Conservation (phyloP, 30 jellyfish, hydroid and myxozoan species). For the Clytia hemisphaerica region DNA sequence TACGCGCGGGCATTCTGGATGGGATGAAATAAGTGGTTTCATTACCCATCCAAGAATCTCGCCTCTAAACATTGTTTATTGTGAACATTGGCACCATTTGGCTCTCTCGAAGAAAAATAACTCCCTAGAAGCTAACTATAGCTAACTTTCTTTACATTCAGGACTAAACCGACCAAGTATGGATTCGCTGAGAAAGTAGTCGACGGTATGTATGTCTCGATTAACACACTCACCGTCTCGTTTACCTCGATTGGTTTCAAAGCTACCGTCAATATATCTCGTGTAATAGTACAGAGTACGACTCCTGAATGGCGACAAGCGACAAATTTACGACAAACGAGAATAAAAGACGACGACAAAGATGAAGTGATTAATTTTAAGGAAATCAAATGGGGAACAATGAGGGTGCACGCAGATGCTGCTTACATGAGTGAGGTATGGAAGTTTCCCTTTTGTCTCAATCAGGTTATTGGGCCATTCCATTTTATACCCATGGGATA, state of each 20-base stretch:
- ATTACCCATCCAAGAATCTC: too few relatives aligned
- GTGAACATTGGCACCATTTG: too few relatives aligned
- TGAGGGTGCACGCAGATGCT: conserved; percentile 93
- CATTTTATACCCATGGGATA: too few relatives aligned
- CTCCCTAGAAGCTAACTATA: too few relatives aligned
- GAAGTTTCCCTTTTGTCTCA: too few relatives aligned
- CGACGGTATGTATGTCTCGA: conserved; percentile 93
- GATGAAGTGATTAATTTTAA: conserved; percentile 83
- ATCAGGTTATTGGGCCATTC: too few relatives aligned
- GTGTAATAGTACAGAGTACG: conserved; percentile 76
- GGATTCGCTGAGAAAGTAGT: conserved; percentile 94
- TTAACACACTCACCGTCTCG: conserved; percentile 74
- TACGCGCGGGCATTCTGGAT: too few relatives aligned
- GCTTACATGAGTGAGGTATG: conserved; percentile 78
- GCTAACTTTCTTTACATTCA: too few relatives aligned
- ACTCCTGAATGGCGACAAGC: conserved; percentile 73
- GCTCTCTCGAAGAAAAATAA: too few relatives aligned
- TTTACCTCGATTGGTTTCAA: conserved; percentile 89
- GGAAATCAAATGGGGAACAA: conserved; percentile 93
- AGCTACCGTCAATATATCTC: conserved; percentile 91
- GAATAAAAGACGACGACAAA: conserved; percentile 82
- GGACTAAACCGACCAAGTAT: conserved; percentile 70
- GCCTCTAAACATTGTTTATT: too few relatives aligned
- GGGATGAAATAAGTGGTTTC: too few relatives aligned
- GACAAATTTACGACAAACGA: conserved; percentile 60